phyloP scores from a whole-genome alignment of 2,888 invertebrate genomes.

The Anaspis maculata region DNA sequence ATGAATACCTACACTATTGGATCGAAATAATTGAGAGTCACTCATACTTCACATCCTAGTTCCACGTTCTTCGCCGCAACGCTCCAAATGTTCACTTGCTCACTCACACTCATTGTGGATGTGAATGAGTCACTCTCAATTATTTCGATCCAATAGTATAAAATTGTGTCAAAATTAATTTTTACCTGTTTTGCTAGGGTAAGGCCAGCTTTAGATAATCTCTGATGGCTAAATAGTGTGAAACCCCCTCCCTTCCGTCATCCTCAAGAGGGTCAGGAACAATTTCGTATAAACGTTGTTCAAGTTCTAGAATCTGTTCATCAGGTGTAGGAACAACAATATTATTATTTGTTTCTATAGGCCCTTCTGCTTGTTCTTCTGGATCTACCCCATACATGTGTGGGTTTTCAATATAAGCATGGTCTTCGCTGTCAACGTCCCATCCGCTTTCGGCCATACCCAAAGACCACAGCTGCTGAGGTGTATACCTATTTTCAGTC shows the following conservation, averaged over 20 bases:
- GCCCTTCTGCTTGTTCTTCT: background rate
- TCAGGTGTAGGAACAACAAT: background rate
- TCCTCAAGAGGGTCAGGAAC: background rate
- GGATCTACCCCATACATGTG: background rate
- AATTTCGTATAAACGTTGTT: background rate
- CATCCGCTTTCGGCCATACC: background rate
- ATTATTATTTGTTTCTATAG: constrained; percentile 1
- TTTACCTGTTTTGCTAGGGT: too few species aligned
- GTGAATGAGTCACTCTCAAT: too few species aligned
- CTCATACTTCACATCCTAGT: too few species aligned
- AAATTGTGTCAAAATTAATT: too few species aligned
- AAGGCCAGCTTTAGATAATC: too few species aligned
- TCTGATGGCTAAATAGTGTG: background rate
- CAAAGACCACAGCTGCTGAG: background rate
- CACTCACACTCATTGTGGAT: too few species aligned
- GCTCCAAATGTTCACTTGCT: too few species aligned
- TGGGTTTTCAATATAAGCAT: background rate
- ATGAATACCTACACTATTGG: too few species aligned
- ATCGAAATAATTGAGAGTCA: too few species aligned
- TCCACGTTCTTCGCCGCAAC: too few species aligned
- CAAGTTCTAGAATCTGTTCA: background rate
- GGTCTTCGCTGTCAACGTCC: background rate
- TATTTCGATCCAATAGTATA: too few species aligned
- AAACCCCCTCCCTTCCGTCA: background rate
- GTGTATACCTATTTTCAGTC: background rate